Evolutionary conservation across 1,140 invertebrate genomes (phyloP).

Genomic region (Atopsyche davidsoni): DNA sequence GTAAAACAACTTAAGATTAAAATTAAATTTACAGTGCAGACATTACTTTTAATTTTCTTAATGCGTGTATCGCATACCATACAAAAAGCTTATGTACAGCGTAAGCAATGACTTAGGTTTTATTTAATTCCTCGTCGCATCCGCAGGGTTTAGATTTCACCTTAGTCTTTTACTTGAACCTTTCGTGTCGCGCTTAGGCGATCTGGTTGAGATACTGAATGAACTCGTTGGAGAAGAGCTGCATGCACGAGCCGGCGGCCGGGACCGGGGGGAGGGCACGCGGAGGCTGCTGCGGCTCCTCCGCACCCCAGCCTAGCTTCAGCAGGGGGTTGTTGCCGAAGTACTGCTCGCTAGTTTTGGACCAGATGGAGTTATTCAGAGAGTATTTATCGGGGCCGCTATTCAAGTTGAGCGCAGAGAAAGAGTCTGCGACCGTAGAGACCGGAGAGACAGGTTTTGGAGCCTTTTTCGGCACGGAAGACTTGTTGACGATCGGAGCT

Average conservation of each 20-base stretch:
- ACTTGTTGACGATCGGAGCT: background rate
- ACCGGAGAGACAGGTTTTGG: constrained; percentile 8
- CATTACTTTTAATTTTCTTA: no score
- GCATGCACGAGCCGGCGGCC: constrained; percentile 43
- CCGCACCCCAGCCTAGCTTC: constrained; percentile 33
- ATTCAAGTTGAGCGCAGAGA: constrained; percentile 40
- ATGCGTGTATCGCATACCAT: no score
- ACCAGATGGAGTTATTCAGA: constrained; percentile 35
- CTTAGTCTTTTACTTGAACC: background rate
- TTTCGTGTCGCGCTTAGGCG: constrained; percentile 41
- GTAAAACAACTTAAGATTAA: no score
- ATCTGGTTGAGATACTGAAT: constrained; percentile 54
- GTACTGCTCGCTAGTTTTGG: constrained; percentile 28
- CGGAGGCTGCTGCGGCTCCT: constrained; percentile 23
- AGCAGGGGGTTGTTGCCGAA: constrained; percentile 37
- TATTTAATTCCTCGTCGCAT: no score
- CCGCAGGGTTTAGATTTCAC: background rate
- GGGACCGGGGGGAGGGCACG: constrained; percentile 29
- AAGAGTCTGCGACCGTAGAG: constrained; percentile 42
- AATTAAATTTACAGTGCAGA: no score
- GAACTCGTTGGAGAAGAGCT: constrained; percentile 55
- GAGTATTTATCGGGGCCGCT: constrained; percentile 26
- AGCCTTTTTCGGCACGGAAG: constrained; percentile 1
- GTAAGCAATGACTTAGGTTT: no score
- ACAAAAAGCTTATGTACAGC: no score